Percentiles rank a stretch among this genome's conserved stretches.
Conservation (phyloP, 2,113 vertebrate species). For the Heloderma charlesbogerti region DNA sequence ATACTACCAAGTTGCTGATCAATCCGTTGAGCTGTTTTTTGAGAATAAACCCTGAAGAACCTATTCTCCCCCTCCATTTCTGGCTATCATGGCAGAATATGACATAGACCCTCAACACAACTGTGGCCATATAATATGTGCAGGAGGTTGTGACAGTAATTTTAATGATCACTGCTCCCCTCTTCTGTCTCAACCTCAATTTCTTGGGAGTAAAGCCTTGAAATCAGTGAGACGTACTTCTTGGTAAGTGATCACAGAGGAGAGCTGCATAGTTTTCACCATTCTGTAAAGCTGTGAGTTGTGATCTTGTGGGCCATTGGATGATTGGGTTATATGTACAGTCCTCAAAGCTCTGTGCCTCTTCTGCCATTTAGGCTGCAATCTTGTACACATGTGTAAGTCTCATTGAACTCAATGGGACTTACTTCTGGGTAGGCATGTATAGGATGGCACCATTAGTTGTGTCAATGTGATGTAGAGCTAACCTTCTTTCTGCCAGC, state of each 20-base stretch:
- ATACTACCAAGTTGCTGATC: too few species aligned
- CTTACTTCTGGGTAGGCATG: background rate
- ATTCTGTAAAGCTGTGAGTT: too few species aligned
- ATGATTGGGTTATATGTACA: too few species aligned
- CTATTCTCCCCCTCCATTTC: too few species aligned
- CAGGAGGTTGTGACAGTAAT: background rate
- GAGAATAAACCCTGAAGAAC: too few species aligned
- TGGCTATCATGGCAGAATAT: too few species aligned
- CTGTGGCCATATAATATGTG: background rate
- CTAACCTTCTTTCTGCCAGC: background rate
- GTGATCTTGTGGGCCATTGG: too few species aligned
- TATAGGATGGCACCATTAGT: background rate
- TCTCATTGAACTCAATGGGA: background rate
- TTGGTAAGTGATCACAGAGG: background rate
- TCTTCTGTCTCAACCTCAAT: background rate
- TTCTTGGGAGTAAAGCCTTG: background rate
- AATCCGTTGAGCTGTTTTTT: too few species aligned
- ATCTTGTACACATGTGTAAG: background rate
- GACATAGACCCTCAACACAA: too few species aligned
- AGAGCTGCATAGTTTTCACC: too few species aligned
- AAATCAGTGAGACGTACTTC: too few species aligned
- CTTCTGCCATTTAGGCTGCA: background rate
- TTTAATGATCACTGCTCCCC: background rate
- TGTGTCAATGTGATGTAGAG: background rate
- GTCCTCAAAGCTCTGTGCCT: background rate